Conservation (phyloP, 2,113 vertebrate species). For the Bungarus multicinctus region DNA sequence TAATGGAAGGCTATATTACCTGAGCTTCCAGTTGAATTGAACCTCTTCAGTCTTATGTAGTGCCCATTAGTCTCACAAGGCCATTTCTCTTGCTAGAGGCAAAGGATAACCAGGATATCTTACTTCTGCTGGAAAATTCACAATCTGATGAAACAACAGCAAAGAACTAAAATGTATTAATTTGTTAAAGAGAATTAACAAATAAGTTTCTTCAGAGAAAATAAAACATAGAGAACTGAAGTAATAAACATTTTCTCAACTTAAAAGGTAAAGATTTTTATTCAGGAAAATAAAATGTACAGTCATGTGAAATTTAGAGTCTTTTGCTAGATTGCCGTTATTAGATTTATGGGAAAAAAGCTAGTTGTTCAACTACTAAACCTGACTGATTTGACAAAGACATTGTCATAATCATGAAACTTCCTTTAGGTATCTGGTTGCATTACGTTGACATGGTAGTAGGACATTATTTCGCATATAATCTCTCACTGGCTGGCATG, state of each 20-base stretch:
- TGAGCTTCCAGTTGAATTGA: slow-evolving; percentile 9
- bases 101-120: neutral
- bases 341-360: neutral
- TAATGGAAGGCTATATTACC: slow-evolving; percentile 17
- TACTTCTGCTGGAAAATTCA: neutral
- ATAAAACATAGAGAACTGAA: neutral
- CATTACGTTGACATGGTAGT: neutral
- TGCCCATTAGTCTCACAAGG: accelerated
- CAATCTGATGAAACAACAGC: neutral
- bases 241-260: neutral
- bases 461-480: neutral
- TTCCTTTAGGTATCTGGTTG: neutral
- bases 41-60: neutral
- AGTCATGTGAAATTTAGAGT: neutral
- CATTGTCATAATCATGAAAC: neutral
- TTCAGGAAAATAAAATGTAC: neutral
- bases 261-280: neutral
- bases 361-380: neutral
- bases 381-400: neutral
- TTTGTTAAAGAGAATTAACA: neutral
- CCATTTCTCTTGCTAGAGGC: neutral
- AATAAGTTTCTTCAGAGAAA: neutral
- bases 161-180: neutral
- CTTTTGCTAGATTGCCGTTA: neutral
- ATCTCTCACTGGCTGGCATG: neutral